Evolutionary conservation across 2,797 vertebrate species (phyloP).

Genomic region (Xyrichtys novacula): DNA sequence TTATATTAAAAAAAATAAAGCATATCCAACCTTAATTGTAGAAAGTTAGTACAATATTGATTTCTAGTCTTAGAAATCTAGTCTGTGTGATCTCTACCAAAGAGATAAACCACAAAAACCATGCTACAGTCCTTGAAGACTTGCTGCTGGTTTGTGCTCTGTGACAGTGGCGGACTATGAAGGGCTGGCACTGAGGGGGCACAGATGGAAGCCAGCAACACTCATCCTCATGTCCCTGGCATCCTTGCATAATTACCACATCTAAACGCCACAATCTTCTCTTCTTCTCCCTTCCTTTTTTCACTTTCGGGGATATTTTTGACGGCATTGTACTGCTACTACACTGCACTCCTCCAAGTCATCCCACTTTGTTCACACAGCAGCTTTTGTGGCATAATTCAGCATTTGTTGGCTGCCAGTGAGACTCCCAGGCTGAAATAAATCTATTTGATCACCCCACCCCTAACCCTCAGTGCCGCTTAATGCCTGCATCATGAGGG

Average conservation of each 20-base stretch:
- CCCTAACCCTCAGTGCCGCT: constrained; percentile 37
- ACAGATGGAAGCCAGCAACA: constrained; percentile 76
- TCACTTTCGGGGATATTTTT: constrained; percentile 57
- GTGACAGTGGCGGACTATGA: constrained; percentile 47
- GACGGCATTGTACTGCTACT: constrained; percentile 40
- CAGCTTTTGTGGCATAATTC: constrained; percentile 44
- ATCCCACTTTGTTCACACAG: constrained; percentile 45
- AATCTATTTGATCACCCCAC: constrained; percentile 50
- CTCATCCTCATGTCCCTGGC: constrained; percentile 71
- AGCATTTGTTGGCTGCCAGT: constrained; percentile 1
- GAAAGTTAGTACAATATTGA: neutral
- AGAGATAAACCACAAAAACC: constrained; percentile 1
- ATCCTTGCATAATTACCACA: constrained; percentile 73
- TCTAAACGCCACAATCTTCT: constrained; percentile 54
- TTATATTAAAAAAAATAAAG: neutral
- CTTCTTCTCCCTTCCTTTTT: constrained; percentile 56
- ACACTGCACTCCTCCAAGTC: constrained; percentile 16
- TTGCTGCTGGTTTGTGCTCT: constrained; percentile 48
- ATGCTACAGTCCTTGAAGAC: constrained; percentile 19
- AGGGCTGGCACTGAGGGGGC: constrained; percentile 64
- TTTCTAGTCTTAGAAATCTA: too few relatives aligned
- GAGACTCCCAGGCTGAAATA: constrained; percentile 33
- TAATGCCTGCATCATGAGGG: constrained; percentile 43
- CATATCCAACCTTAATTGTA: neutral
- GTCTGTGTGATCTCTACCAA: neutral